Conservation (phyloP, 2,113 vertebrate genomes). For the Rhabdomys dilectus region DNA sequence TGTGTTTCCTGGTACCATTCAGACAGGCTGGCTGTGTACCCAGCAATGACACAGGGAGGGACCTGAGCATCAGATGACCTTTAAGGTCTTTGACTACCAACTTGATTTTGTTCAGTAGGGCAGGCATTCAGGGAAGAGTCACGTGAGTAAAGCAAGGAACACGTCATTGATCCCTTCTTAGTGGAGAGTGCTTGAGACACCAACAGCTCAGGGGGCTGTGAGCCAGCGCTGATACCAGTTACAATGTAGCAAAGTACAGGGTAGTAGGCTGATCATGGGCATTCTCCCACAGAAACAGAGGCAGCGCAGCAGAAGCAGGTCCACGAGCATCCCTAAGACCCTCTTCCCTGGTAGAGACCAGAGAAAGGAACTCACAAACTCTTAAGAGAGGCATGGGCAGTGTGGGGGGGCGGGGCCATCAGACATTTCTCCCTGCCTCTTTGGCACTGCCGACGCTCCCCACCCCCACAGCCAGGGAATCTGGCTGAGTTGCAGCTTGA, state of each 20-base stretch:
- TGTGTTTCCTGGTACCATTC: constrained; percentile 50
- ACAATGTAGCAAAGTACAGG: not conserved
- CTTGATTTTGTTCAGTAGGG: not conserved
- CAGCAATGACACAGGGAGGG: not conserved
- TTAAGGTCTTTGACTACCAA: constrained; percentile 1
- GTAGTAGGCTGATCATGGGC: not conserved
- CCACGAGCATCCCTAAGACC: not conserved
- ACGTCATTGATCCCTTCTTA: not conserved
- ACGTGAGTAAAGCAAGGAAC: not conserved
- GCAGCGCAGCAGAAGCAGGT: not conserved
- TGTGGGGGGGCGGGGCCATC: not conserved
- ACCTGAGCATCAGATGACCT: not conserved
- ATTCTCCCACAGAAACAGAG: not conserved
- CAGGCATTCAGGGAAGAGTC: not conserved
- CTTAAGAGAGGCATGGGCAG: not conserved
- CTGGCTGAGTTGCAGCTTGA: constrained; percentile 84
- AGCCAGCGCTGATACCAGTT: not conserved
- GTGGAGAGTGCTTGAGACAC: not conserved
- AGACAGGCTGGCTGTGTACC: not conserved
- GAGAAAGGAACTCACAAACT: not conserved
- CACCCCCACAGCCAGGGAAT: constrained; percentile 24
- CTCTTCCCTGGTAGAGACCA: not conserved
- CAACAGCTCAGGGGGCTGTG: not conserved
- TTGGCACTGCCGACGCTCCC: not conserved
- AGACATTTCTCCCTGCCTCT: not conserved